phyloP scores from a whole-genome alignment of 2,888 invertebrate genomes.

The Lasioglossum marginatum region DNA sequence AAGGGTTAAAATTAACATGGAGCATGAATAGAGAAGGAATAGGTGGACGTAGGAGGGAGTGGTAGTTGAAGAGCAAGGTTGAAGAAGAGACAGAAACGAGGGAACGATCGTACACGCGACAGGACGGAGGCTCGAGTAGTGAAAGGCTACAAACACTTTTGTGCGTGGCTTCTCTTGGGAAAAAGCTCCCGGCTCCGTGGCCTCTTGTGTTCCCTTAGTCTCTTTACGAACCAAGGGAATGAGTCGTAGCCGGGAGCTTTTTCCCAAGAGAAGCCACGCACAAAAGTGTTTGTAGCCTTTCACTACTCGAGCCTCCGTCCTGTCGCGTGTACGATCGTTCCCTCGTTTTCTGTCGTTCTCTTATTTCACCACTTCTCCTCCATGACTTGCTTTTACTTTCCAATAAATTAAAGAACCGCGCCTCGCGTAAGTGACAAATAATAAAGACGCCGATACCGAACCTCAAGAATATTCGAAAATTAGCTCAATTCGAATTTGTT shows the following conservation, averaged over 20 bases:
- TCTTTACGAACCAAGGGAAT: constrained; percentile 72
- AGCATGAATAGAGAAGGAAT: neutral
- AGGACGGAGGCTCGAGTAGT: constrained; percentile 52
- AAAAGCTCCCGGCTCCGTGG: constrained; percentile 56
- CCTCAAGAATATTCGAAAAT: neutral
- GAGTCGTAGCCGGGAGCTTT: constrained; percentile 68
- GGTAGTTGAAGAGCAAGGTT: neutral
- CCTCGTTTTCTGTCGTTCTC: constrained; percentile 23
- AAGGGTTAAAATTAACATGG: constrained; percentile 14
- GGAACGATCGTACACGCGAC: constrained; percentile 47
- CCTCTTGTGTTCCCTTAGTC: constrained; percentile 53
- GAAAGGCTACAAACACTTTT: constrained; percentile 63
- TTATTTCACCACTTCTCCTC: constrained; percentile 19
- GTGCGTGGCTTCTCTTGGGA: constrained; percentile 64
- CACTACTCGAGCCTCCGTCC: constrained; percentile 52
- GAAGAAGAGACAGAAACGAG: neutral
- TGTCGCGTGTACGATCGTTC: constrained; percentile 48
- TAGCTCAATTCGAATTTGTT: no score
- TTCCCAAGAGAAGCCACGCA: constrained; percentile 65
- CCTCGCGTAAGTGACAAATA: neutral
- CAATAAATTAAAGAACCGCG: constrained; percentile 36
- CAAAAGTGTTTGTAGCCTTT: constrained; percentile 63
- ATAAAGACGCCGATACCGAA: neutral
- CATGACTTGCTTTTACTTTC: neutral
- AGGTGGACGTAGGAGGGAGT: neutral